Conservation (phyloP, 2,888 invertebrate genomes). For the Strigamia transsilvanica region DNA sequence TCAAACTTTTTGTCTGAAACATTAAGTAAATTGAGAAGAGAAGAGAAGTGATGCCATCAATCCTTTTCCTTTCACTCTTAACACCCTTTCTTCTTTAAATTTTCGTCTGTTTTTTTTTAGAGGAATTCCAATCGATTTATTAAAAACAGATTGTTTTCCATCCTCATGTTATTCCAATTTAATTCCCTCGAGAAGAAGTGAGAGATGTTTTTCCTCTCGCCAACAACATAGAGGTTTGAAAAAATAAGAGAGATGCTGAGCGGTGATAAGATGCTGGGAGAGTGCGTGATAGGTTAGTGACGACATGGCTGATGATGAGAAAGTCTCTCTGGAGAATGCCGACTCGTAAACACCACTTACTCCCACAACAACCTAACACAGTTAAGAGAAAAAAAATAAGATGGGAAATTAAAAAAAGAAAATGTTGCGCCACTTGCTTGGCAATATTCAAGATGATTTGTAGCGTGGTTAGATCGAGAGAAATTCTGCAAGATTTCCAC, state of each 20-base stretch:
- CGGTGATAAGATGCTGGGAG: constrained; percentile 36
- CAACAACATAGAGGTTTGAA: neutral
- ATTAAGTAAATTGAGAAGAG: constrained; percentile 13
- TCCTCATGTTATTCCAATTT: constrained; percentile 49
- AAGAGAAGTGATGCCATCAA: constrained; percentile 12
- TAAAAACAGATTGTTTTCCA: constrained; percentile 48
- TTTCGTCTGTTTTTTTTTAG: no score
- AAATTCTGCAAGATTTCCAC: neutral
- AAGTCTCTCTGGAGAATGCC: constrained; percentile 35
- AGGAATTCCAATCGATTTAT: constrained; percentile 9
- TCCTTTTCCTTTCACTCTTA: neutral
- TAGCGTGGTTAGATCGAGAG: neutral
- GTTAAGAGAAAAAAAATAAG: constrained; percentile 12
- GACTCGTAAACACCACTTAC: constrained; percentile 43
- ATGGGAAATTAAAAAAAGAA: constrained; percentile 38
- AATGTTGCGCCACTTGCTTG: constrained; percentile 5
- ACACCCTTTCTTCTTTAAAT: neutral
- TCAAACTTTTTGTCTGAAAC: constrained; percentile 24
- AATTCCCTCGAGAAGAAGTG: constrained; percentile 34
- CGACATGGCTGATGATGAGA: constrained; percentile 40
- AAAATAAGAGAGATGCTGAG: constrained; percentile 33
- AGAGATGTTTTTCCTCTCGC: constrained; percentile 45
- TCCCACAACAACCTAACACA: constrained; percentile 34
- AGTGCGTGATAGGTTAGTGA: constrained; percentile 38
- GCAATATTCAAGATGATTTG: neutral